Evolutionary conservation across 2,888 invertebrate species (phyloP), one percentile per base, ranked within the genome.

Genomic region (Mythimna loreyi): DNA sequence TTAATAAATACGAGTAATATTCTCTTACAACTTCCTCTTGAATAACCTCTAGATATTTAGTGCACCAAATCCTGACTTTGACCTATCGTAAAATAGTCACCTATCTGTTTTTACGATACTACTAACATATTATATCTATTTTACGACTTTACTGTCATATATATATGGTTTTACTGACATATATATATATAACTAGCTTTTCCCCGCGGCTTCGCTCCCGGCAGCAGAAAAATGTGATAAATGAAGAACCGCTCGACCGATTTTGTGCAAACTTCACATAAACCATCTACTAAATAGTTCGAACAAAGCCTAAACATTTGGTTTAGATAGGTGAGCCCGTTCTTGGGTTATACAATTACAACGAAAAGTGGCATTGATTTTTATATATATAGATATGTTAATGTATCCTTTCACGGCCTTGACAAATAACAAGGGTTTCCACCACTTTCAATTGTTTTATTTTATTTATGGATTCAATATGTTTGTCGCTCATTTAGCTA

Each of bases 41-140:
- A 7, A 52, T 33, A 53, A 53, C 30, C 47, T 30, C 21, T 36
- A 1, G 16, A 30, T 11, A 49, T 59, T 45, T 75, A 0, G 9
- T 56, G 16, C 23, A 53, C 28, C 16, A 16, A 1, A 45, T 47
- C n/a, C n/a, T n/a, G 19, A 50, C 50, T 33, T 43, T 68, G 56
- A 75, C 61, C 60, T 76, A 58, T 61, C 40, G 40, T 61, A 68
- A 68, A 75, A 58, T 5, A 67, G 11, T 19, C 30, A 43, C 19
- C 49, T 67, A 49, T 66, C 21, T 13, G 2, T 49, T 58, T 67
- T 57, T 61, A 60, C n/a, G 57, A 61, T 49, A 19, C 57, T 13
- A 23, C 56, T 60, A 57, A 21, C 68, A 57, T 71, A n/a, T n/a
- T n/a, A n/a, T n/a, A 50, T 43, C 8, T 45, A 11, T 53, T 53